Evolutionary conservation across 2,797 vertebrate genomes (phyloP).

Genomic region (Nyctalus aviator): DNA sequence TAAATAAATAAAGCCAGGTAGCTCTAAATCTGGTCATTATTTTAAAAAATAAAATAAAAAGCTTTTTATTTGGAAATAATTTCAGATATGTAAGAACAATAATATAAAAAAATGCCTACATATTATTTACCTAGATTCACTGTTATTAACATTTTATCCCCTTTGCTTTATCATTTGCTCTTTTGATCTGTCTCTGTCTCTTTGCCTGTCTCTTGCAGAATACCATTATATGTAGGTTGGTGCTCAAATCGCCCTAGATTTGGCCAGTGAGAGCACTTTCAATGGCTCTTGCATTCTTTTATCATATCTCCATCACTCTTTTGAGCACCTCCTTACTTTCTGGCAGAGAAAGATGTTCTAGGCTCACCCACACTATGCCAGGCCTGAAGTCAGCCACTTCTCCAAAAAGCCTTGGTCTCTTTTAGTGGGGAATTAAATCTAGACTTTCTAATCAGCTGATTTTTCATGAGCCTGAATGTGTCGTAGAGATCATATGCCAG

Average conservation of each 20-base stretch:
- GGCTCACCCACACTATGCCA: accelerated
- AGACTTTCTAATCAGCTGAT: background rate
- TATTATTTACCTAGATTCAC: background rate
- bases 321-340: background rate
- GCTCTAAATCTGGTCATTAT: background rate
- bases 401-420: background rate
- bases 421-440: background rate
- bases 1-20: constrained; percentile 1
- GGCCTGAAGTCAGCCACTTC: background rate
- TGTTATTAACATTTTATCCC: background rate
- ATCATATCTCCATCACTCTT: background rate
- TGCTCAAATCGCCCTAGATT: background rate
- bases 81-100: background rate
- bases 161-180: background rate
- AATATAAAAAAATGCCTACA: background rate
- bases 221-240: background rate
- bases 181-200: background rate
- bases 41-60: background rate
- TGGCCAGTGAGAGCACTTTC: background rate
- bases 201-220: background rate
- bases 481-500: background rate
- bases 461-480: background rate
- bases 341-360: background rate
- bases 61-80: background rate
- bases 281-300: background rate